phyloP scores from a whole-genome alignment of 2,888 invertebrate species.

The Euplexia lucipara region DNA sequence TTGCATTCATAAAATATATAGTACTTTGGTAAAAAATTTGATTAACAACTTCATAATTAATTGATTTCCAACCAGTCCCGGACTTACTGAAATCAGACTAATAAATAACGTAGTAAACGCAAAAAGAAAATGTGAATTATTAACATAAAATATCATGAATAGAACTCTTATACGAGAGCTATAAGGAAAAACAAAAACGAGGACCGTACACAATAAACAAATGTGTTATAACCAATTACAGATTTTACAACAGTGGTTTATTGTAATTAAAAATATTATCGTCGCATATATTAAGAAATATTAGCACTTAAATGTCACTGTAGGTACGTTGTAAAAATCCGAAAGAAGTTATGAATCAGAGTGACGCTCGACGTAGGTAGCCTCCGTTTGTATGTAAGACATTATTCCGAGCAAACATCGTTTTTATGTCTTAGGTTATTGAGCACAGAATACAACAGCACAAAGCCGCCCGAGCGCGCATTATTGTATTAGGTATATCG shows the following conservation, averaged over 20 bases:
- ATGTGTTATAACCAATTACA: conserved; percentile 57
- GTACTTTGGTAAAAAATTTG: conserved; percentile 35
- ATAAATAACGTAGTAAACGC: conserved; percentile 24
- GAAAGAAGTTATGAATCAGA: conserved; percentile 73
- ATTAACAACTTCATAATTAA: conserved; percentile 33
- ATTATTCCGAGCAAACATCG: conserved; percentile 63
- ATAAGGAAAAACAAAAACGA: conserved; percentile 51
- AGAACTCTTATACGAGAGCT: conserved; percentile 39
- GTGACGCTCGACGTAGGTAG: conserved; percentile 63
- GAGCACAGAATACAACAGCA: conserved; percentile 63
- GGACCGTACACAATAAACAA: conserved; percentile 51
- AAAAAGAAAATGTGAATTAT: conserved; percentile 34
- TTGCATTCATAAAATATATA: conserved; percentile 39
- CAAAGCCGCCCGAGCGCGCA: conserved; percentile 49
- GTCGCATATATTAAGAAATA: conserved; percentile 66
- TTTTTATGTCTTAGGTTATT: conserved; percentile 64
- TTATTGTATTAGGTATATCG: conserved; percentile 73
- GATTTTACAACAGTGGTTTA: conserved; percentile 57
- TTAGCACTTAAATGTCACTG: conserved; percentile 66
- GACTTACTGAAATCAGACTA: conserved; percentile 15
- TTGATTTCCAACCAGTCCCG: conserved; percentile 31
- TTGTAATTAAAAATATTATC: conserved; percentile 67
- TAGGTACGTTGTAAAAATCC: conserved; percentile 66
- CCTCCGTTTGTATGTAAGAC: conserved; percentile 53
- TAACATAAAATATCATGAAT: conserved; percentile 41